Evolutionary conservation across 1,140 invertebrate species (phyloP).

Genomic region (Drosophila pruinosa): DNA sequence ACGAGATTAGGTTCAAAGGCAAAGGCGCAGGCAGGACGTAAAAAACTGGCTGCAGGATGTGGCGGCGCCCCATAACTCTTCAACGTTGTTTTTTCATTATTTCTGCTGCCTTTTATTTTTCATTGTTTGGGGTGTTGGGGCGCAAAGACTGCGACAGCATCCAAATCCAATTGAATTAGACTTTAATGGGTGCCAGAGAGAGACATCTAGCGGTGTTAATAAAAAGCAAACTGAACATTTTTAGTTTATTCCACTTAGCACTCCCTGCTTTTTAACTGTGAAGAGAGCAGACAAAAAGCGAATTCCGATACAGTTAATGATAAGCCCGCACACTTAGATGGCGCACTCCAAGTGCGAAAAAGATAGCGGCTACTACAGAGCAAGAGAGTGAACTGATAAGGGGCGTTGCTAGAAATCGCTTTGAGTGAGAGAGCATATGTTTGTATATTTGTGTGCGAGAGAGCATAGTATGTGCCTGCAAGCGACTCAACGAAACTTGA

Average conservation of each 20-base stretch:
- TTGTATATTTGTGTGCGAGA: background rate
- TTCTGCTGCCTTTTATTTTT: background rate
- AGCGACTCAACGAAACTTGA: slow-evolving; percentile 40
- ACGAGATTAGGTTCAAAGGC: slow-evolving; percentile 76
- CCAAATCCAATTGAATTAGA: slow-evolving; percentile 71
- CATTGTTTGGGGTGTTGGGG: background rate
- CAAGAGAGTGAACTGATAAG: slow-evolving; percentile 19
- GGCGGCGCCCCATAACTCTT: slow-evolving; percentile 23
- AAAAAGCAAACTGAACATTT: slow-evolving; percentile 67
- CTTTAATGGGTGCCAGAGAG: slow-evolving; percentile 69
- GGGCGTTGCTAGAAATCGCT: slow-evolving; percentile 23
- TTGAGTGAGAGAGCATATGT: slow-evolving; percentile 18
- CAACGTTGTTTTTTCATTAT: background rate
- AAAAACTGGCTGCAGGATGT: slow-evolving; percentile 47
- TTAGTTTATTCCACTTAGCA: slow-evolving; percentile 18
- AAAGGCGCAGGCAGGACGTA: slow-evolving; percentile 29
- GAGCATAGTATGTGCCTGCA: background rate
- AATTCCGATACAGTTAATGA: slow-evolving; percentile 81
- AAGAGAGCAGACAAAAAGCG: slow-evolving; percentile 34
- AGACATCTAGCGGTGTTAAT: slow-evolving; percentile 78
- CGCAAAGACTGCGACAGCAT: slow-evolving; percentile 30
- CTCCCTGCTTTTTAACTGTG: slow-evolving; percentile 9
- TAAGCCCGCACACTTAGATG: slow-evolving; percentile 34
- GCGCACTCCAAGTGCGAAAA: slow-evolving; percentile 18
- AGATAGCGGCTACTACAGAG: slow-evolving; percentile 14